Evolutionary conservation across 53 echinoderm and acorn worm genomes (phyloP).

Genomic region (Hippasteria phrygiana): DNA sequence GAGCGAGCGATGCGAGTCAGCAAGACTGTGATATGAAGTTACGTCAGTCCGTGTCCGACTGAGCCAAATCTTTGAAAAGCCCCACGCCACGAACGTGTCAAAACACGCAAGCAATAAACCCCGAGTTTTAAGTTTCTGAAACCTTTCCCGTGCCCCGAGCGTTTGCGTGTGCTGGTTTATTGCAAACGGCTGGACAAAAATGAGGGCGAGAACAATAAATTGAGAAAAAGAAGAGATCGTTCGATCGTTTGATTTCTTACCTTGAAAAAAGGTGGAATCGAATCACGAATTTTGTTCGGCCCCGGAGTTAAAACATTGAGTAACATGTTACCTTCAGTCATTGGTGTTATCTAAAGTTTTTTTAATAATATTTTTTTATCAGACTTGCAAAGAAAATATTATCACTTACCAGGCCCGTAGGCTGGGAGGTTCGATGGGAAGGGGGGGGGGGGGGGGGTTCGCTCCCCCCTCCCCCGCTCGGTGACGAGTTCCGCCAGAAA

Average conservation of each 20-base stretch:
- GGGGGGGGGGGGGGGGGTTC: too few species aligned
- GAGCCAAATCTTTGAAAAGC: not conserved
- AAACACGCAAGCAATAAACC: conserved; percentile 52
- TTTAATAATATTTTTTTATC: too few species aligned
- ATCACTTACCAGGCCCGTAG: too few species aligned
- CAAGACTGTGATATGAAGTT: conserved; percentile 1
- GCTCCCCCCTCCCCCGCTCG: too few species aligned
- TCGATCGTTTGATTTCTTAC: not conserved
- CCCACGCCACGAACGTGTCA: conserved; percentile 19
- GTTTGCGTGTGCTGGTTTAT: not conserved
- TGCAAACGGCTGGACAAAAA: not conserved
- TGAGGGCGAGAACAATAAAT: not conserved
- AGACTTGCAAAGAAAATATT: too few species aligned
- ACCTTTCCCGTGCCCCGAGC: conserved; percentile 36
- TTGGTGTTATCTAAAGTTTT: too few species aligned
- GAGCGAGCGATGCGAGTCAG: not conserved
- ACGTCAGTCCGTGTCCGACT: conserved; percentile 1
- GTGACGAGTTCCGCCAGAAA: too few species aligned
- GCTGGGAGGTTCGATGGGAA: too few species aligned
- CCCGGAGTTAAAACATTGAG: too few species aligned
- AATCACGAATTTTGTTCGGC: too few species aligned
- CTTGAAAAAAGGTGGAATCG: not conserved
- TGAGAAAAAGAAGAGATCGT: not conserved
- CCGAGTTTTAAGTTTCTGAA: conserved; percentile 24
- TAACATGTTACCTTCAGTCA: too few species aligned